Evolutionary conservation across 2,888 invertebrate genomes (phyloP).

Genomic region (Hirtodrosophila confusa): DNA sequence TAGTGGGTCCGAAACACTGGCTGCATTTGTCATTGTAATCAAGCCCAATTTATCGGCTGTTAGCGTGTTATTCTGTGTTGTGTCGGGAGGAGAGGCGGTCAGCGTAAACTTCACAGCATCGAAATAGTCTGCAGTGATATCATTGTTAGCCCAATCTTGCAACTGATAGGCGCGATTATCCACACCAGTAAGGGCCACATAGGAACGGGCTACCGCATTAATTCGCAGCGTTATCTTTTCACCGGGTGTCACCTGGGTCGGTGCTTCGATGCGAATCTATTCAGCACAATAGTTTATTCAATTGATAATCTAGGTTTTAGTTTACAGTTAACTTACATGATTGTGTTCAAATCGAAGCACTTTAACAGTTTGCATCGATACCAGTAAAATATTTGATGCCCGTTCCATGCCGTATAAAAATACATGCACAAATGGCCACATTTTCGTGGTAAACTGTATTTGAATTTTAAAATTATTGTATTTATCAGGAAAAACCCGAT

Average conservation of each 20-base stretch:
- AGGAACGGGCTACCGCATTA: slow-evolving; percentile 20
- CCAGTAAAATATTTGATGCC: neutral
- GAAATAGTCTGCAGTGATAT: slow-evolving; percentile 10
- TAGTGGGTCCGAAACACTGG: neutral
- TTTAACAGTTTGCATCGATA: slow-evolving; percentile 9
- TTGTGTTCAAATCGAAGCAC: slow-evolving; percentile 7
- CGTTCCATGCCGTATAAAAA: slow-evolving; percentile 22
- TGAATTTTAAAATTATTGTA: slow-evolving; percentile 3
- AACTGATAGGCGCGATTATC: slow-evolving; percentile 1
- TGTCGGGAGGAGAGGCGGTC: neutral
- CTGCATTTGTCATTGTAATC: slow-evolving; percentile 21
- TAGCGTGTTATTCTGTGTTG: neutral
- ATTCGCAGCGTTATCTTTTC: slow-evolving; percentile 9
- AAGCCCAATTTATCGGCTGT: slow-evolving; percentile 11
- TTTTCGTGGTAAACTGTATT: slow-evolving; percentile 5
- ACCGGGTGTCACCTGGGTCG: slow-evolving; percentile 14
- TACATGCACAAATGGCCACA: slow-evolving; percentile 35
- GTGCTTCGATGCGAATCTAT: slow-evolving; percentile 22
- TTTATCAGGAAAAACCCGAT: slow-evolving; percentile 8
- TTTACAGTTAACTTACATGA: slow-evolving; percentile 11
- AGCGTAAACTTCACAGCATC: slow-evolving; percentile 4
- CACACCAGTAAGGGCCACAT: slow-evolving; percentile 25
- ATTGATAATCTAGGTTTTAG: neutral
- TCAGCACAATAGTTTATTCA: neutral
- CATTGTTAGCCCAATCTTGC: slow-evolving; percentile 5